A percentile compares a stretch with the other conserved stretches of the same genome.
These are phyloP conservation scores for Ostrea denselamellosa DNA, from an alignment of 1,140 invertebrate species.

Conservation along the genomic window DNA sequence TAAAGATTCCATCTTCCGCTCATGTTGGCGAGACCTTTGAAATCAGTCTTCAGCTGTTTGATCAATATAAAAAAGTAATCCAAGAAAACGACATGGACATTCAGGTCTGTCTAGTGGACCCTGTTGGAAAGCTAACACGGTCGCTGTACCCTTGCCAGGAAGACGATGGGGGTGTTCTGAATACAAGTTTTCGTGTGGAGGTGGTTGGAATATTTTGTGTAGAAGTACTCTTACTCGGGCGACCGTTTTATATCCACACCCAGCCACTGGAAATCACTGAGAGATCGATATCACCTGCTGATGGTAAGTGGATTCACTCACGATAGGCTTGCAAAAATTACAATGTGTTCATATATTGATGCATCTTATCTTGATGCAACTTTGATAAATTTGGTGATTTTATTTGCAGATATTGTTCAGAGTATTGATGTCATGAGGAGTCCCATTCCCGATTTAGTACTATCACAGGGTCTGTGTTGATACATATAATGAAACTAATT, in stretches of 20 bases:
- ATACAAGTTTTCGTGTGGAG: neutral
- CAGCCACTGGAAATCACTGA: neutral
- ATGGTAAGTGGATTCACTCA: neutral
- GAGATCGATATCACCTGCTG: neutral
- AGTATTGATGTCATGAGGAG: neutral
- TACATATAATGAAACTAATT: no score
- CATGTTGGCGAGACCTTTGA: neutral
- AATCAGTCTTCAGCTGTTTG: conserved; percentile 1
- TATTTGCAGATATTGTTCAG: neutral
- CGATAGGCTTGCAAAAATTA: neutral
- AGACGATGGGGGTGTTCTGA: neutral
- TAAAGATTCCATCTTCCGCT: neutral
- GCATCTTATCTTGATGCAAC: neutral
- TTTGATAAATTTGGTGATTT: neutral
- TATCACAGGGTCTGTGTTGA: neutral
- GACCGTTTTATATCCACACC: neutral
- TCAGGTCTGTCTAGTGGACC: neutral
- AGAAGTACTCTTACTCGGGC: neutral
- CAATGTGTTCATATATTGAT: neutral
- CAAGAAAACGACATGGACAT: conserved; percentile 25
- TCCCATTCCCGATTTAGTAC: conserved; percentile 12
- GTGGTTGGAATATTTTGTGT: neutral
- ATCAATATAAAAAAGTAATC: neutral
- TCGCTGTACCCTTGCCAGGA: conserved; percentile 1
- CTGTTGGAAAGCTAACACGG: neutral